phyloP scores from a whole-genome alignment of 2,797 vertebrate genomes.

The Cossypha caffra region DNA sequence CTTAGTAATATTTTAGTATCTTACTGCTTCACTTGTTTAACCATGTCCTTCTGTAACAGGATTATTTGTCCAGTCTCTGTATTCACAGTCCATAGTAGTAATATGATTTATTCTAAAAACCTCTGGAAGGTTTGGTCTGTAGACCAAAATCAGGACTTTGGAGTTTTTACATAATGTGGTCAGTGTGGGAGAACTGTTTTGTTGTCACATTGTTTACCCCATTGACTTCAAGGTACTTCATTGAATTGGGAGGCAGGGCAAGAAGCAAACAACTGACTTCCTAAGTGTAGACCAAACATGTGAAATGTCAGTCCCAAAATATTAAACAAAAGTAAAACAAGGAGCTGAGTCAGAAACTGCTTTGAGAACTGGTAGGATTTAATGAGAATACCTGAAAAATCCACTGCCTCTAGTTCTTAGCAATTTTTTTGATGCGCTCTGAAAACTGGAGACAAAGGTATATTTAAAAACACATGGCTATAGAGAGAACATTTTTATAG shows the following conservation, averaged over 20 bases:
- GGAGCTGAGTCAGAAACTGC: not conserved
- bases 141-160: not conserved
- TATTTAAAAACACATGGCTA: not conserved
- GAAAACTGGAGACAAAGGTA: not conserved
- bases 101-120: not conserved
- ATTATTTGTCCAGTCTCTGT: not conserved
- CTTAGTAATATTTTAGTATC: not conserved
- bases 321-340: not conserved
- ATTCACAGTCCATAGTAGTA: accelerated
- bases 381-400: not conserved
- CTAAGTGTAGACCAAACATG: not conserved
- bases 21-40: not conserved
- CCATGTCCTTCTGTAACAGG: not conserved
- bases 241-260: not conserved
- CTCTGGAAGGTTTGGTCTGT: not conserved
- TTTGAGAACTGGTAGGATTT: not conserved
- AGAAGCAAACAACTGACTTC: not conserved
- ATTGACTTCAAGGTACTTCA: not conserved
- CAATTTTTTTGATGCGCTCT: not conserved
- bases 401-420: not conserved
- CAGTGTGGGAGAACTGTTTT: not conserved
- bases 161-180: not conserved
- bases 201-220: not conserved
- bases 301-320: not conserved
- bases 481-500: not conserved